Base-by-base conservation (phyloP, 35 echinoderm and acorn worm species). In the Ptychodera flava region DNA sequence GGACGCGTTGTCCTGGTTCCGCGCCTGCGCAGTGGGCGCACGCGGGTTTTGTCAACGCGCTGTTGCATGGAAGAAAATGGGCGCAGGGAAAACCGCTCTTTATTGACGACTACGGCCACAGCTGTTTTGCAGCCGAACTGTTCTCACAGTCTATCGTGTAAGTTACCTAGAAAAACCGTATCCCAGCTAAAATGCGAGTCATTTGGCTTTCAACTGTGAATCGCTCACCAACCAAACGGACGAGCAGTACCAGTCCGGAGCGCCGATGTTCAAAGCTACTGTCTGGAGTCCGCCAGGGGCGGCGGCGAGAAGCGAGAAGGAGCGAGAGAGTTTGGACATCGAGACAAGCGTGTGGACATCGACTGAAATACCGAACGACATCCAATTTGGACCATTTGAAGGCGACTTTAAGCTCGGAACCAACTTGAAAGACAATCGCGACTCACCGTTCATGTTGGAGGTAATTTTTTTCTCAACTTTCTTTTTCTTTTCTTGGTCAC, bases 331-430 rank as follows among this genome's bases (percentile, higher is more conserved):
- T 33, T 89, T 80, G 79, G 87, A 89, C 78, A 89, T 89, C 34
- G 87, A 89, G 80, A 89, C 87, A 12, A 80, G 87, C 33, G 87
- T 89, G 27, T 89, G 87, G 87, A 89, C 87, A 28, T 83, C 80
- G 34, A 89, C 80, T 32, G 87, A 82, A 37, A 89, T 89, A 10
- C 87, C 87, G 14, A 37, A 38, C 36, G 80, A 75, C 83, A 80
- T 89, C 30, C 81, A 37, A 29, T 89, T 89, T 22, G 87, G 87
- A 32, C 87, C 87, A 81, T 89, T 81, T 83, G 87, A 89, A 31
- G 87, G 87, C 16, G 87, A 83, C 32, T 89, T 89, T 45, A 36
- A 37, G 28, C 35, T 89, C 1, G 87, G 87, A 22, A 38, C 35
- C 36, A n/a, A n/a, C n/a, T 82, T 89, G 79, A 89, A 83, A 64